A percentile compares a stretch with the other conserved stretches of the same genome.
These are phyloP conservation scores for Trichoplusia ni DNA, from an alignment of 1,140 invertebrate species.

Conservation along the genomic window DNA sequence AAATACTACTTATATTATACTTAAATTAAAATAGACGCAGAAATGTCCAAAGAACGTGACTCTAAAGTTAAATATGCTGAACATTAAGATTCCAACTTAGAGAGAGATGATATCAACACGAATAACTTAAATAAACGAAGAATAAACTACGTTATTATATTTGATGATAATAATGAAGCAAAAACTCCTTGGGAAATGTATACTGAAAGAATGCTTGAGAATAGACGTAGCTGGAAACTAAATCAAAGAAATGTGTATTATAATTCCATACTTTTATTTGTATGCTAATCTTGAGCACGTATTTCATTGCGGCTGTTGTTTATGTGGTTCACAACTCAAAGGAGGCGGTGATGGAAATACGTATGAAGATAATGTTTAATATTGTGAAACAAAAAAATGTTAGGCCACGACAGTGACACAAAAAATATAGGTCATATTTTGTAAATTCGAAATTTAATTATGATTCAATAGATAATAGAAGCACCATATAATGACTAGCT, in stretches of 20 bases:
- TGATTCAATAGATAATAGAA: too few species aligned
- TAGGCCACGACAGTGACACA: too few species aligned
- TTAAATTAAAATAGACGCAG: conserved; percentile 17
- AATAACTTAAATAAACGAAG: conserved; percentile 5
- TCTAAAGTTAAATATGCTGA: conserved; percentile 11
- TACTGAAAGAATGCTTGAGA: not conserved
- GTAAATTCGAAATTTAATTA: too few species aligned
- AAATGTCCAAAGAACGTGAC: conserved; percentile 24
- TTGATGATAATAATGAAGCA: conserved; percentile 19
- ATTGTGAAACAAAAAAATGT: too few species aligned
- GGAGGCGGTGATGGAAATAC: too few species aligned
- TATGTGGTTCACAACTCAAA: too few species aligned
- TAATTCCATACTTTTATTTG: not conserved
- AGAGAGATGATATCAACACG: conserved; percentile 32
- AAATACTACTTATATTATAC: conserved; percentile 5
- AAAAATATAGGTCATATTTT: too few species aligned
- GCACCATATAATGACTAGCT: too few species aligned
- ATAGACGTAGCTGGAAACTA: not conserved
- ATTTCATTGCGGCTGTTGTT: too few species aligned
- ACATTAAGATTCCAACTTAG: conserved; percentile 32
- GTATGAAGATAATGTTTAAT: too few species aligned
- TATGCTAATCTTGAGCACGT: not conserved
- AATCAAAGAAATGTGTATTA: not conserved
- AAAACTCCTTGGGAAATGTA: conserved; percentile 2
- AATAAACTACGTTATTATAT: conserved; percentile 23